Conservation (phyloP, 2,797 vertebrate genomes). For the Naso thynnoides region DNA sequence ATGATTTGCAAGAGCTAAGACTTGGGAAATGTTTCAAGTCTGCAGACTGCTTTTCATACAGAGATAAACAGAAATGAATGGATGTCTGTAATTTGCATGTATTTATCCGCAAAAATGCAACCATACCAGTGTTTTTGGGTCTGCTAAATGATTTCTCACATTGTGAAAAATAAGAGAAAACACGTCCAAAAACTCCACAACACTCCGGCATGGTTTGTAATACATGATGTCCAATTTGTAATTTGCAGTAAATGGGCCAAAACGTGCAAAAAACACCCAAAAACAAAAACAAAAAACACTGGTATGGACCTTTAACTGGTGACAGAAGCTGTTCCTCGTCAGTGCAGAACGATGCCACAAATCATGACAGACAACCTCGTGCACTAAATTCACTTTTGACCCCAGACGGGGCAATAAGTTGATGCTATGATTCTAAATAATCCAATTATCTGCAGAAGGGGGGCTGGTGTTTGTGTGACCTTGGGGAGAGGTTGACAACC, state of each 20-base stretch:
- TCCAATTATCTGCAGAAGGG: slow-evolving; percentile 75
- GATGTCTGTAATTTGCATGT: neutral
- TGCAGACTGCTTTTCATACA: neutral
- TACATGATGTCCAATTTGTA: slow-evolving; percentile 18
- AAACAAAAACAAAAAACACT: neutral
- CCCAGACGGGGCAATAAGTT: slow-evolving; percentile 66
- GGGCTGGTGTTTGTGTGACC: slow-evolving; percentile 73
- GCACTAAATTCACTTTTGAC: slow-evolving; percentile 73
- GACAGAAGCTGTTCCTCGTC: slow-evolving; percentile 65
- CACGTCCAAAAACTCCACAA: neutral
- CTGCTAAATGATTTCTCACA: slow-evolving; percentile 5
- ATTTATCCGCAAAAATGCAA: neutral
- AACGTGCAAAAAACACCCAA: neutral
- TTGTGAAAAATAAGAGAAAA: neutral
- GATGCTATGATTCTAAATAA: slow-evolving; percentile 81
- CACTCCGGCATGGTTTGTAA: neutral
- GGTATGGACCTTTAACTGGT: slow-evolving; percentile 41
- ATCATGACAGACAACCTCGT: slow-evolving; percentile 63
- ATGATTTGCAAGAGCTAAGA: neutral
- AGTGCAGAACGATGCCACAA: slow-evolving; percentile 53
- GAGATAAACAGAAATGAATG: neutral
- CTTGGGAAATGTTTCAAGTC: neutral
- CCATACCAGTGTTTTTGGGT: neutral
- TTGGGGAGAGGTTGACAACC: slow-evolving; percentile 83
- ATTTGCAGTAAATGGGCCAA: slow-evolving; percentile 22